Evolutionary conservation across 2,113 vertebrate genomes (phyloP).

Genomic region (human (Homo sapiens)): DNA sequence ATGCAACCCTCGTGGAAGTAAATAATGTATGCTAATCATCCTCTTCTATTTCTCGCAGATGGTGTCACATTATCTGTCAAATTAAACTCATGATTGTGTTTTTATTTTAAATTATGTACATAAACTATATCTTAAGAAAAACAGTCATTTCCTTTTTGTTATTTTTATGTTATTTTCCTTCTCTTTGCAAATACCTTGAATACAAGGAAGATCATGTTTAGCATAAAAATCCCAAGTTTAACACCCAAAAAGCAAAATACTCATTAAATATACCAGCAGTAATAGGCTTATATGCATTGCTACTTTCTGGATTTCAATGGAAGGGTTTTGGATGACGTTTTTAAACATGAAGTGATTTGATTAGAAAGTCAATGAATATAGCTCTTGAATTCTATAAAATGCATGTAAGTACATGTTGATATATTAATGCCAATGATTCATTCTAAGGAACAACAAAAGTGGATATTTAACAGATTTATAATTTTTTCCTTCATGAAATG

Average conservation of each 20-base stretch:
- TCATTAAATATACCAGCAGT: not conserved
- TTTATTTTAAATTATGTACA: constrained; percentile 40
- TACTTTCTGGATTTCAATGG: not conserved
- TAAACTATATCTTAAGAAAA: not conserved
- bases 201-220: not conserved
- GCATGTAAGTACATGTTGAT: not conserved
- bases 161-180: not conserved
- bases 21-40: constrained; percentile 66
- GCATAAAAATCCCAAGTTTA: not conserved
- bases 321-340: not conserved
- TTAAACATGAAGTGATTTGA: not conserved
- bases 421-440: not conserved
- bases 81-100: not conserved
- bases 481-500: not conserved
- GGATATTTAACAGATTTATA: not conserved
- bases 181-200: not conserved
- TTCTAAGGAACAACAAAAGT: not conserved
- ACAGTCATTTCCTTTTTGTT: not conserved
- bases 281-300: not conserved
- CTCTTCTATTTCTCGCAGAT: constrained; percentile 50
- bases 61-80: constrained; percentile 18
- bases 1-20: constrained; percentile 38
- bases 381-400: not conserved
- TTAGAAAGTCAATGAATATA: not conserved
- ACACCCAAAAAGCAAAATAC: not conserved